Base-by-base conservation (phyloP, 1,140 invertebrate genomes). In the Trichomalopsis sarcophagae region DNA sequence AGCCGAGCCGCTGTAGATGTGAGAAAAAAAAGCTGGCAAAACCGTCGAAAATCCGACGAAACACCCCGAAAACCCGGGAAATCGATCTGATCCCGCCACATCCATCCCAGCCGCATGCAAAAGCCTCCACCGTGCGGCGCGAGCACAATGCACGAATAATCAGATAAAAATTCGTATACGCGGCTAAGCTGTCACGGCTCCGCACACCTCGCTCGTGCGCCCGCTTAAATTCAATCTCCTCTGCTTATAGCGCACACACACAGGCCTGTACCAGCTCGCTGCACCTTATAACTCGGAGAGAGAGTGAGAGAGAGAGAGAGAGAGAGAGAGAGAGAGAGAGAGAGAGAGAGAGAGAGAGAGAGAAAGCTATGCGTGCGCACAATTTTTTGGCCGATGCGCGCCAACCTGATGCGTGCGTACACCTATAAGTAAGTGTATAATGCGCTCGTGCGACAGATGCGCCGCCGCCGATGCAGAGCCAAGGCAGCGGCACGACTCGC, bases 401-500 rank as follows among this genome's bases (percentile, higher is more conserved):
- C 77, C 33, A 36, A 36, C 33, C 33, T 36, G 17, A 23, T 23
- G 30, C 47, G 14, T 14, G 50, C 21, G 47, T 27, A 33, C 66
- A 44, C 40, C 40, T 44, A 44, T 44, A 44, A 44, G 40, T 44
- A 36, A 36, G 33, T 36, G 33, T 36, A 44, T 44, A 44, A 44
- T 44, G 55, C 68, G 74, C 7, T 36, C 77, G 76, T 17, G 83
- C 73, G 84, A 85, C 84, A 85, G 84, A 85, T 85, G 84, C 79
- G 50, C 36, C 21, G 2, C 23, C 6, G 68, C 30, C 33, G 66
- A 44, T 36, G 76, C 44, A 11, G 44, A 2, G n/a, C 13, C 50
- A 55, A 79, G 47, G 4, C 5, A 75, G 11, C 40, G 10, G 40
- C 40, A 44, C 40, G 9, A 44, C 69, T 23, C n/a, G 40, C 76